Base-by-base conservation (phyloP, 2,113 vertebrate species). In the Oreochromis tanganicae region DNA sequence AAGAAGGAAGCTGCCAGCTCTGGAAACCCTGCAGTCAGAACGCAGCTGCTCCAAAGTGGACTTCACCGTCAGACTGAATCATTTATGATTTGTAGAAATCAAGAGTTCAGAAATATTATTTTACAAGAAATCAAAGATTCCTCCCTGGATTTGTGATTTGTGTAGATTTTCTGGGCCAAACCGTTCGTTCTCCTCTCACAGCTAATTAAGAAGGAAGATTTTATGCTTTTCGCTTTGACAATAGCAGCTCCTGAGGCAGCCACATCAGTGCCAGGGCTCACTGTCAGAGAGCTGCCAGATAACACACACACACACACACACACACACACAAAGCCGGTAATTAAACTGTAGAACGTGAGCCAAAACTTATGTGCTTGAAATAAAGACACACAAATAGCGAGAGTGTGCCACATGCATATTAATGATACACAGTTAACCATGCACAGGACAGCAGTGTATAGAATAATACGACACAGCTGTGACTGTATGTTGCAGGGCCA, bases 141-240 rank as follows among this genome's bases (percentile, higher is more conserved):
- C 10, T 46, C 14, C 29, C 29, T 50, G 43, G 19, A 50, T 27
- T 43, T 0, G 14, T 48, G 71, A 19, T 34, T 52, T 3, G 32
- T 66, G 43, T 7, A 7, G 13, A 46, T 43, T 85, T 14, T 29
- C 54, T n/a, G 57, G 8, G 56, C 52, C 38, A 84, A 78, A 85
- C 19, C 17, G 10, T 8, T 27, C 10, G 13, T 12, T 43, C 14
- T 46, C 4, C 0, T 34, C 56, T 66, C 38, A 4, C 50, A 19
- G 59, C 61, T 89, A 92, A 94, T 93, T 89, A 91, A 86, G 85
- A 66, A 21, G 71, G 75, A 46, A 82, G 80, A 94, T 93, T 92
- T 93, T 63, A 80, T 86, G 89, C 87, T 84, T 80, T 41, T 84
- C 17, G 3, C 32, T 75, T 79, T 91, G 88, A 94, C 89, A 92